phyloP scores from a whole-genome alignment of 2,113 vertebrate species.

The Propithecus coquereli region DNA sequence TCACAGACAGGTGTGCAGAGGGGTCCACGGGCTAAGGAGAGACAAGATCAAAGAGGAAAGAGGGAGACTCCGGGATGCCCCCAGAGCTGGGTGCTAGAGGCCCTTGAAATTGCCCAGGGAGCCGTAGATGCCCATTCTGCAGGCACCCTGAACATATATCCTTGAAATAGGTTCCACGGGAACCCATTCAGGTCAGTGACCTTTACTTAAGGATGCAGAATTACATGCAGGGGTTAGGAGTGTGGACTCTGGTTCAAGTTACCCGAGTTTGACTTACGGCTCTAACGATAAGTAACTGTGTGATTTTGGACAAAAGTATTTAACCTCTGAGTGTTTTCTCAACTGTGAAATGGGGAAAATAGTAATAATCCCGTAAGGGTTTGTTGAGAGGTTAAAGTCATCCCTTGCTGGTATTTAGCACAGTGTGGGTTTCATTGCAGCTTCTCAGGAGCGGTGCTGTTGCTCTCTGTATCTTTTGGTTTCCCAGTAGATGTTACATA shows the following conservation, averaged over 20 bases:
- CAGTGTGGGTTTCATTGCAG: background rate
- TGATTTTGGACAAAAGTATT: background rate
- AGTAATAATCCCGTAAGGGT: background rate
- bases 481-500: background rate
- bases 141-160: background rate
- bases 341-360: background rate
- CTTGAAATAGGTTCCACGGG: background rate
- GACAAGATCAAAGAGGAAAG: background rate
- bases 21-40: background rate
- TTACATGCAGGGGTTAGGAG: background rate
- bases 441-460: background rate
- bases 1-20: background rate
- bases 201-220: background rate
- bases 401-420: background rate
- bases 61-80: background rate
- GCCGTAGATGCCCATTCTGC: background rate
- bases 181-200: background rate
- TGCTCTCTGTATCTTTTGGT: background rate
- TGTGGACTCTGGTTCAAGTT: background rate
- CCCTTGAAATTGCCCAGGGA: background rate
- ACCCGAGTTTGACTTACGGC: background rate
- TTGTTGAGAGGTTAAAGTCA: background rate
- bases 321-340: background rate
- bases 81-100: background rate
- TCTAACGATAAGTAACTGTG: background rate